Conservation (phyloP, 2,113 vertebrate genomes). For the Chinchilla lanigera region DNA sequence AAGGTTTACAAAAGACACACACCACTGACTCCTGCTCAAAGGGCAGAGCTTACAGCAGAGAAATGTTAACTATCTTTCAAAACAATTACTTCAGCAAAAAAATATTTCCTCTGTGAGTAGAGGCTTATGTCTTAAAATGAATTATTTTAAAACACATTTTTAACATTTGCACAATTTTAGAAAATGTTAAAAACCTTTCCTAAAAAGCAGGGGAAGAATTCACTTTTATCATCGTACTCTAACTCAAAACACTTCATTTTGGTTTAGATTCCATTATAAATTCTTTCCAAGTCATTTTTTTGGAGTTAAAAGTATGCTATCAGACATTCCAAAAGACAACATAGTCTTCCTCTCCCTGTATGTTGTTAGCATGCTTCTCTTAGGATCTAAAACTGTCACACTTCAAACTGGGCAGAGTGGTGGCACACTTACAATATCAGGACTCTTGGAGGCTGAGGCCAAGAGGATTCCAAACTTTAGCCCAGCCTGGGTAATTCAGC, state of each 20-base stretch:
- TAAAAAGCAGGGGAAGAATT: background rate
- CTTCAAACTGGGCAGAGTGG: background rate
- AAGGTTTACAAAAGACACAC: background rate
- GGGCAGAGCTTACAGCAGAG: background rate
- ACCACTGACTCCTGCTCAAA: background rate
- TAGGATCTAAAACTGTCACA: background rate
- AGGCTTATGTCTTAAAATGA: background rate
- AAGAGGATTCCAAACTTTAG: background rate
- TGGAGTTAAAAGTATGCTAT: background rate
- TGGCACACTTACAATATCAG: background rate
- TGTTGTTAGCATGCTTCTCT: background rate
- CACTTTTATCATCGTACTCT: background rate
- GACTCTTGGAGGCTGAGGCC: background rate
- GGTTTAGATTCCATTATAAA: constrained; percentile 35
- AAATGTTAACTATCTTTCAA: constrained; percentile 8
- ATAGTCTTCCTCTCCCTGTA: background rate
- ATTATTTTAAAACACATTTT: constrained; percentile 23
- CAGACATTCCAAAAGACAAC: constrained; percentile 40
- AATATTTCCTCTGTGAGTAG: background rate
- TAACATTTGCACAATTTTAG: constrained; percentile 39
- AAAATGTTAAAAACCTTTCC: background rate
- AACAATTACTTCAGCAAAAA: constrained; percentile 23
- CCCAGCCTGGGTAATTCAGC: background rate
- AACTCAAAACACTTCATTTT: constrained; percentile 45
- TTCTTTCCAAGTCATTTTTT: background rate